Evolutionary conservation across 2,888 invertebrate species (phyloP).

Genomic region (Pheosia tremula): DNA sequence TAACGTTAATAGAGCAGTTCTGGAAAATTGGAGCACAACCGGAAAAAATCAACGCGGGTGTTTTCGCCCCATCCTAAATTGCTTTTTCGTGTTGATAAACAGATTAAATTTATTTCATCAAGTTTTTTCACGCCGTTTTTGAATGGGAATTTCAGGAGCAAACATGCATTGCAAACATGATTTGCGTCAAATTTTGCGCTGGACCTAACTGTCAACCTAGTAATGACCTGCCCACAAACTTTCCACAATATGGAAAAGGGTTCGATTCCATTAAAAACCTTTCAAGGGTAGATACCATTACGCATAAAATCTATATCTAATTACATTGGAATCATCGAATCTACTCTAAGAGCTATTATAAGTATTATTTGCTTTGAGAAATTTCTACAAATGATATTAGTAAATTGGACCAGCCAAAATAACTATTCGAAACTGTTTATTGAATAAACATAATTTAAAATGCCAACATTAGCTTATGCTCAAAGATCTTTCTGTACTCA

Average conservation of each 20-base stretch:
- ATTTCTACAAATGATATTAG: not conserved
- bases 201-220: constrained; percentile 1
- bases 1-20: constrained; percentile 24
- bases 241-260: constrained; percentile 7
- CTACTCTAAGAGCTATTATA: not conserved
- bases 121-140: constrained; percentile 10
- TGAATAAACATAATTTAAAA: constrained; percentile 9
- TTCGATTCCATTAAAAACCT: constrained; percentile 7
- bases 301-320: constrained; percentile 1
- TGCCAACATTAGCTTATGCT: no score
- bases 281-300: constrained; percentile 1
- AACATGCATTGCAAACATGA: not conserved
- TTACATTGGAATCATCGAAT: constrained; percentile 6
- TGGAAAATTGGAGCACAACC: constrained; percentile 13
- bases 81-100: constrained; percentile 18
- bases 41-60: constrained; percentile 14
- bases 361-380: not conserved
- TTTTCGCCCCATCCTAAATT: constrained; percentile 18
- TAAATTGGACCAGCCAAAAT: not conserved
- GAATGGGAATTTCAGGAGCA: not conserved
- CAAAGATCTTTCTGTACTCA: no score
- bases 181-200: not conserved
- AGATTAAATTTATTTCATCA: constrained; percentile 14
- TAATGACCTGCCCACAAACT: constrained; percentile 3
- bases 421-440: not conserved